These are phyloP conservation scores for Donacobius atricapilla DNA, from an alignment of 2,113 vertebrate species.

Conservation along the genomic window DNA sequence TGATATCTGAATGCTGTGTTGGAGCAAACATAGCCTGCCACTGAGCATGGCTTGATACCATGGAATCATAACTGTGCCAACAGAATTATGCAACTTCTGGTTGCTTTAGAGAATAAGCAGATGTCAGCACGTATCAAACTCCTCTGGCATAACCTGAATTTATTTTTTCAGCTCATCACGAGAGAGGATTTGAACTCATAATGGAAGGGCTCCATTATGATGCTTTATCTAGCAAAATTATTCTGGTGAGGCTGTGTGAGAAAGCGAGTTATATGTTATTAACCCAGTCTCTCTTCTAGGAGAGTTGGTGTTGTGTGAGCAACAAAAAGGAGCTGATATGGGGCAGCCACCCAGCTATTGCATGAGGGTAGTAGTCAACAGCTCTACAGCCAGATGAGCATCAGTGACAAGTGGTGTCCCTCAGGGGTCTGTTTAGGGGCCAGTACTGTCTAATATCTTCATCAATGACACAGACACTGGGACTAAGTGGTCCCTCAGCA, in stretches of 20 bases:
- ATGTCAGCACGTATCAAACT: accelerated
- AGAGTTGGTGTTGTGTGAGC: background rate
- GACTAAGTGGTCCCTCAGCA: background rate
- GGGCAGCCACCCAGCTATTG: background rate
- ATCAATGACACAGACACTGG: background rate
- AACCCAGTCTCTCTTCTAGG: background rate
- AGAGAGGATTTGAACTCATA: background rate
- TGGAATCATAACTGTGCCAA: background rate
- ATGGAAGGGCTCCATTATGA: background rate
- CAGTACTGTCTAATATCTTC: background rate
- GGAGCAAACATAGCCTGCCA: background rate
- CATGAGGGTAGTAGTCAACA: background rate
- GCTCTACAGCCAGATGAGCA: background rate
- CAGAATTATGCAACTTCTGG: background rate
- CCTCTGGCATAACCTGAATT: background rate
- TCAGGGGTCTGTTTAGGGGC: background rate
- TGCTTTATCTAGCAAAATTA: background rate
- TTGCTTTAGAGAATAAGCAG: background rate
- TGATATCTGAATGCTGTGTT: background rate
- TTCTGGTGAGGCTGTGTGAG: background rate
- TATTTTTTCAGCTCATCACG: background rate
- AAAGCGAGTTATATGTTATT: background rate
- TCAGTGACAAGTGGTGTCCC: background rate
- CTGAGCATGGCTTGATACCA: background rate
- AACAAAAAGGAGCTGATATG: background rate